A percentile compares a stretch with the other conserved stretches of the same genome.
phyloP scores from a whole-genome alignment of 1,140 invertebrate genomes.

The Doryteuthis pealeii region DNA sequence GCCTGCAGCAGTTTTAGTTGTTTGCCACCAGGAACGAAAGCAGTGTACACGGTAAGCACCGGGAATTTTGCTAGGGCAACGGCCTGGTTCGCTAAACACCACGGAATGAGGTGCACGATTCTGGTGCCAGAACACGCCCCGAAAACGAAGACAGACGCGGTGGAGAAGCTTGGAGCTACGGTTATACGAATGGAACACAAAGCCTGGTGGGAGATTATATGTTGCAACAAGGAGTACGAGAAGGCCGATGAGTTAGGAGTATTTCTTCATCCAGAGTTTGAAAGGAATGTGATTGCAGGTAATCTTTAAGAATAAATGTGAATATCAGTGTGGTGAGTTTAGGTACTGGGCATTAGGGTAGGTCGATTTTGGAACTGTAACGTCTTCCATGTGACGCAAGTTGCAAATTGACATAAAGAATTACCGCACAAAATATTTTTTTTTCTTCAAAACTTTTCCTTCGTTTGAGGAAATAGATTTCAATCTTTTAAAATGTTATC shows the following conservation, averaged over 20 bases:
- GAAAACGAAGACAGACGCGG: conserved; percentile 37
- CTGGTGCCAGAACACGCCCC: conserved; percentile 46
- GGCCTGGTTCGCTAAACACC: conserved; percentile 36
- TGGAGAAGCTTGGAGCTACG: conserved; percentile 36
- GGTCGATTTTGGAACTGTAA: not conserved
- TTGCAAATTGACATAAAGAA: too few species aligned
- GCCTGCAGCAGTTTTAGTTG: conserved; percentile 41
- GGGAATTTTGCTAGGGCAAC: conserved; percentile 53
- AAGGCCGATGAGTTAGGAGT: conserved; percentile 27
- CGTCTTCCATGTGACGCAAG: too few species aligned
- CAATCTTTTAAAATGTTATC: too few species aligned
- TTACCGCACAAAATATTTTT: too few species aligned
- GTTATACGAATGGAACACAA: conserved; percentile 42
- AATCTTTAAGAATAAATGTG: too few species aligned
- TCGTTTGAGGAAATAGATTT: too few species aligned
- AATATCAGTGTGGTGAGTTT: not conserved
- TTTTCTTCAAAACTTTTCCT: too few species aligned
- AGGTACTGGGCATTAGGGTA: too few species aligned
- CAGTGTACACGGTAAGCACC: conserved; percentile 50
- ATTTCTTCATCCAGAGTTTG: conserved; percentile 51
- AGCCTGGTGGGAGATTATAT: conserved; percentile 46
- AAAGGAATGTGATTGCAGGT: conserved; percentile 50
- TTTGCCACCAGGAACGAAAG: conserved; percentile 26
- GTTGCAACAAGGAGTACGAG: conserved; percentile 31
- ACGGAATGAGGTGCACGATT: conserved; percentile 35